These are phyloP conservation scores for Oostethus manadensis DNA, from an alignment of 2,113 vertebrate species.

Conservation along the genomic window DNA sequence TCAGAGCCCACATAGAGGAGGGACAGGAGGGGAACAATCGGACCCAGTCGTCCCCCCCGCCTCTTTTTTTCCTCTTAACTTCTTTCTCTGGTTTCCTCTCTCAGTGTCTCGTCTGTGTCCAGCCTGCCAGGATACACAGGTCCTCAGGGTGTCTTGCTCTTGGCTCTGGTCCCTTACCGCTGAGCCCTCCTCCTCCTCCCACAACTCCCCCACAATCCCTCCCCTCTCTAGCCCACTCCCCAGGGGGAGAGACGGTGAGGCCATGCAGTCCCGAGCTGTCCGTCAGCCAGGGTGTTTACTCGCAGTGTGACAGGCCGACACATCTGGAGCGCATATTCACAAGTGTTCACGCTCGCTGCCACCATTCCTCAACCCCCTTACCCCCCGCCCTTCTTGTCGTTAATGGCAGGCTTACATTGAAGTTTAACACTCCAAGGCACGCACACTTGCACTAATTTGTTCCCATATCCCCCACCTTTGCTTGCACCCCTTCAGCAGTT, in stretches of 20 bases:
- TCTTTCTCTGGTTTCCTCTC: slow-evolving; percentile 38
- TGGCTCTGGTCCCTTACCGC: slow-evolving; percentile 59
- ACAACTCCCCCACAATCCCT: slow-evolving; percentile 62
- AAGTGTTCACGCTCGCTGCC: slow-evolving; percentile 80
- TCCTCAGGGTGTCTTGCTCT: slow-evolving; percentile 79
- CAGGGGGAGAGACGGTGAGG: slow-evolving; percentile 79
- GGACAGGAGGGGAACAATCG: slow-evolving; percentile 83
- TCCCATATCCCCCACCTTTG: slow-evolving; percentile 25
- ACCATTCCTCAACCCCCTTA: slow-evolving; percentile 85
- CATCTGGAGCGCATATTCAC: slow-evolving; percentile 99
- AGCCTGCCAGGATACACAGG: slow-evolving; percentile 83
- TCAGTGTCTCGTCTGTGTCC: slow-evolving; percentile 66
- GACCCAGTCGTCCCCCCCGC: slow-evolving; percentile 75
- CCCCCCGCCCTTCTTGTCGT: slow-evolving; percentile 79
- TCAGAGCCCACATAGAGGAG: slow-evolving; percentile 89
- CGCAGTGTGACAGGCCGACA: slow-evolving; percentile 96
- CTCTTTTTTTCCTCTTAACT: slow-evolving; percentile 36
- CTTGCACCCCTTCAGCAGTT: slow-evolving; percentile 89
- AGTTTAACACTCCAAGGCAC: slow-evolving; percentile 33
- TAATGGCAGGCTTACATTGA: slow-evolving; percentile 79
- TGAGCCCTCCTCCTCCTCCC: slow-evolving; percentile 38
- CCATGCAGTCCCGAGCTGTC: slow-evolving; percentile 96
- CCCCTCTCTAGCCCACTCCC: slow-evolving; percentile 66
- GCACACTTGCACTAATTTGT: slow-evolving; percentile 40
- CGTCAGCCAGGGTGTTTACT: slow-evolving; percentile 96